These are phyloP conservation scores for Dromius quadrimaculatus DNA, from an alignment of 2,888 invertebrate genomes.

Conservation along the genomic window DNA sequence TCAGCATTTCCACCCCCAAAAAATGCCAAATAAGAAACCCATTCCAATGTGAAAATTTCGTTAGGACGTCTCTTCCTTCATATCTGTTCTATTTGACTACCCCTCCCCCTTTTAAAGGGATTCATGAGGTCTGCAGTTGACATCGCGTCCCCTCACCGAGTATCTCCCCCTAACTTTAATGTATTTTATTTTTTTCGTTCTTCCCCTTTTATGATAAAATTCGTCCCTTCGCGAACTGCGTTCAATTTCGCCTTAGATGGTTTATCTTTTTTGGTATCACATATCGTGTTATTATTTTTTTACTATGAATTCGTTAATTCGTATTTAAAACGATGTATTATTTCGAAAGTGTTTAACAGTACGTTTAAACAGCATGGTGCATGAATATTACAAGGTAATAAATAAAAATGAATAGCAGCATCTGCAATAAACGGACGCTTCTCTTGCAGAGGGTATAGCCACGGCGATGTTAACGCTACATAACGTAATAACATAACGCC, in stretches of 20 bases:
- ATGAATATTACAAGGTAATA: constrained; percentile 21
- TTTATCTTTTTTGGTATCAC: constrained; percentile 44
- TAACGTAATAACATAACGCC: constrained; percentile 33
- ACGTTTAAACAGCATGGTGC: constrained; percentile 10
- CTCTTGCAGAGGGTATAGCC: neutral
- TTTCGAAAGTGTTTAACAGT: neutral
- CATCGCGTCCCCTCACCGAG: constrained; percentile 32
- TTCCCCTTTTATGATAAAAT: constrained; percentile 46
- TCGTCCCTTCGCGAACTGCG: constrained; percentile 30
- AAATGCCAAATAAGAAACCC: constrained; percentile 10
- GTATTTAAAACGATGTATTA: neutral
- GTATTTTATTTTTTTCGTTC: constrained; percentile 49
- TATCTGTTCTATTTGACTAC: constrained; percentile 7
- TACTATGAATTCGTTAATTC: constrained; percentile 26
- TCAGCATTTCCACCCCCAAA: no score
- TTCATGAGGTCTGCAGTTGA: constrained; percentile 42
- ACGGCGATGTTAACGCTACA: constrained; percentile 21
- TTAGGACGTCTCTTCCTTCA: constrained; percentile 10
- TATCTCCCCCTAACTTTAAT: constrained; percentile 42
- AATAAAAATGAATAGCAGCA: constrained; percentile 35
- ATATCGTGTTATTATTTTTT: constrained; percentile 43
- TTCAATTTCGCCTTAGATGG: constrained; percentile 42
- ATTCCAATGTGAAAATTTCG: neutral
- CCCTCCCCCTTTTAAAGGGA: constrained; percentile 12
- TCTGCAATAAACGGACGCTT: constrained; percentile 26